Evolutionary conservation across 1,140 invertebrate species (phyloP), one percentile per base, ranked within the genome.

Genomic region (Palaemon carinicauda): DNA sequence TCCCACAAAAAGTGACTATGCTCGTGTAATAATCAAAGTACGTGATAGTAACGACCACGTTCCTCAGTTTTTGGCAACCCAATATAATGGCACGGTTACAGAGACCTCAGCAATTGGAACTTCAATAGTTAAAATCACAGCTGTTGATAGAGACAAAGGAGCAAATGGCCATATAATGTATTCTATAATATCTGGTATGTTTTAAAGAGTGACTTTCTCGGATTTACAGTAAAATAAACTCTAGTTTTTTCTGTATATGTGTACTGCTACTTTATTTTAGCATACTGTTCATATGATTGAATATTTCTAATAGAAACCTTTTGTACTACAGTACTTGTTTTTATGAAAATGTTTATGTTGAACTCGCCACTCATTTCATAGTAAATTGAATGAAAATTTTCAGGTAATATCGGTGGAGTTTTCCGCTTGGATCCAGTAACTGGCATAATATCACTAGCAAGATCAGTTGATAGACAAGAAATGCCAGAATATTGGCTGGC

Each of bases 31-130:
- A 0, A 95, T 98, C 52, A 92, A 91, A 17, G 89, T 98, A 0
- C 94, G 95, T 89, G 97, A 98, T 92, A 95, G 96, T 89, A 98
- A 98, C 91, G 97, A 98, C 91, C 96, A 98, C 91, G 92, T 94
- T 31, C 97, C 97, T 0, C 94, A 95, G 90, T 97, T 97, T 90
- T 94, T 95, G 74, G 93, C 94, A 41, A 93, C 94, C 89, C 94
- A 95, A 65, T 93, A 96, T 15, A 94, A 96, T 90, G 95, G 94
- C 29, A 88, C 87, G 9, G 95, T 95, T 91, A 95, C 92, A 88
- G 96, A 96, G 91, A 96, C 95, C 3, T 94, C 96, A 7, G 93
- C 94, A 0, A 91, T 96, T 69, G 95, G 95, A 14, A 94, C 95
- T 0, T 93, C 93, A 12, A 94, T 96, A 7, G 93, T 96, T 1